Evolutionary conservation across 2,113 vertebrate genomes (phyloP).

Genomic region (Melanotaenia duboulayi): DNA sequence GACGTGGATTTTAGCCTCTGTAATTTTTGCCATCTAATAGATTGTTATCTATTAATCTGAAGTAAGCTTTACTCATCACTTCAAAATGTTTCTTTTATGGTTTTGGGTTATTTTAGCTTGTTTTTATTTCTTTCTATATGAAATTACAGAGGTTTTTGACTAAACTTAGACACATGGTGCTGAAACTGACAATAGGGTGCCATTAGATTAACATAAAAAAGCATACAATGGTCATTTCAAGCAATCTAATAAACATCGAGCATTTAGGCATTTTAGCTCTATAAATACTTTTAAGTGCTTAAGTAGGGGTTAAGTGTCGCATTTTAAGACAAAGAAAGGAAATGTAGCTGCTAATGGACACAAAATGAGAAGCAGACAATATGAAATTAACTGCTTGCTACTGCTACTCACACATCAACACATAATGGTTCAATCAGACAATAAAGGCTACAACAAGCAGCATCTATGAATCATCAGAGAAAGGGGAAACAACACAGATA

Average conservation of each 20-base stretch:
- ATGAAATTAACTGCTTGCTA: constrained; percentile 1
- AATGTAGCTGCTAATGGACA: constrained; percentile 17
- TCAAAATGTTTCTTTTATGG: too few relatives aligned
- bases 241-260: neutral
- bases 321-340: constrained; percentile 12
- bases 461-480: constrained; percentile 18
- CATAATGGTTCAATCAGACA: neutral
- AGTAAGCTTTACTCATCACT: too few relatives aligned
- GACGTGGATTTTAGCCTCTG: too few relatives aligned
- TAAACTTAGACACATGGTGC: too few relatives aligned
- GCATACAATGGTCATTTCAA: neutral
- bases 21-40: too few relatives aligned
- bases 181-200: neutral
- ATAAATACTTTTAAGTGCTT: constrained; percentile 4
- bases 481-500: constrained; percentile 12
- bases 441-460: neutral
- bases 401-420: neutral
- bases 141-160: too few relatives aligned
- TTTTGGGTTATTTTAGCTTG: too few relatives aligned
- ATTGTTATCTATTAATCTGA: too few relatives aligned
- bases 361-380: neutral
- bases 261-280: neutral
- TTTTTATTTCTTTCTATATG: too few relatives aligned
- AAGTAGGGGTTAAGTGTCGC: neutral
- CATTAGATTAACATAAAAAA: neutral